Conservation (phyloP, 2,113 vertebrate genomes). For the Leptocoma aspasia region DNA sequence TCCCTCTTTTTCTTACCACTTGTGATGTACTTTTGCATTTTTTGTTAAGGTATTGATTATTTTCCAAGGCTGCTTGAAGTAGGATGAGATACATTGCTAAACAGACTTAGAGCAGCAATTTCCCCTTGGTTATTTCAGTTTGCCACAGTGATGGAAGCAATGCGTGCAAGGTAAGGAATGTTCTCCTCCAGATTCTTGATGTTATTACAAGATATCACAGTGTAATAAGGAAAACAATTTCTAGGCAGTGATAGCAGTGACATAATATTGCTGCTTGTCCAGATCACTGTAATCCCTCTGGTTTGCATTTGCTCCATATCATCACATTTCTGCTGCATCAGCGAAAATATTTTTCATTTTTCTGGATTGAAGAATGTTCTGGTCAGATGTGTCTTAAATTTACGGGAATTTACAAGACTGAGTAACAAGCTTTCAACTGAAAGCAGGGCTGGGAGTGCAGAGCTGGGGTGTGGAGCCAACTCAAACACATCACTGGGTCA, state of each 20-base stretch:
- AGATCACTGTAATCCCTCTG: constrained; percentile 3
- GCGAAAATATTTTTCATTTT: constrained; percentile 47
- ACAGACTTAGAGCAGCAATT: not conserved
- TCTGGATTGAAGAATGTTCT: not conserved
- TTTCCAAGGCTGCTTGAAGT: not conserved
- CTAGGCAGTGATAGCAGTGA: constrained; percentile 16
- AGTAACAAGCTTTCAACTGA: constrained; percentile 34
- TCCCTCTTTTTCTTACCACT: not conserved
- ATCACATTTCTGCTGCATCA: constrained; percentile 49
- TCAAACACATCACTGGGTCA: not conserved
- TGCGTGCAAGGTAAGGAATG: not conserved
- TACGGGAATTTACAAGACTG: constrained; percentile 13
- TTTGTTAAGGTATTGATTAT: not conserved
- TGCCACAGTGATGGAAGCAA: not conserved
- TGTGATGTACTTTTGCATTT: not conserved
- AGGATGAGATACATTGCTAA: not conserved
- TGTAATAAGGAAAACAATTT: constrained; percentile 26
- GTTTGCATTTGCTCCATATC: constrained; percentile 37
- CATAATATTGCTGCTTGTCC: not conserved
- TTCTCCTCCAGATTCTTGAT: not conserved
- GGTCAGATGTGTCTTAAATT: not conserved
- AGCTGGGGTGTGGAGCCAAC: not conserved
- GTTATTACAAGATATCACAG: constrained; percentile 5
- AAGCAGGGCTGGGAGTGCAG: not conserved
- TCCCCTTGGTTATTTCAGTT: not conserved